A percentile compares a stretch with the other conserved stretches of the same genome.
Evolutionary conservation across 2,113 vertebrate genomes (phyloP).

Genomic region (Acrocephalus kingi): DNA sequence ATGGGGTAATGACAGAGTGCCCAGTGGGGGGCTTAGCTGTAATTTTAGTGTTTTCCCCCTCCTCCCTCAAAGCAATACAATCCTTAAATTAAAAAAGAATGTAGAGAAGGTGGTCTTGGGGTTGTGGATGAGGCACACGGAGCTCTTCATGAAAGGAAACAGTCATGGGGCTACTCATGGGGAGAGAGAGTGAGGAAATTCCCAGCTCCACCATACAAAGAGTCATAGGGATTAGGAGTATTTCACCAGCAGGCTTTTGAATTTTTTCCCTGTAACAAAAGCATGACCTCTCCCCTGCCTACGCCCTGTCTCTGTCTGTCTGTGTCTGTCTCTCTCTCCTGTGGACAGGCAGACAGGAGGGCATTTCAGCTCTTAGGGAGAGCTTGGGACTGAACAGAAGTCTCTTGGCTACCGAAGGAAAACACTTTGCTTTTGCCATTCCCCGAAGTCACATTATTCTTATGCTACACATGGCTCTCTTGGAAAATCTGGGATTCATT

Average conservation of each 20-base stretch:
- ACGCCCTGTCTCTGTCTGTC: not conserved
- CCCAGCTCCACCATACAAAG: not conserved
- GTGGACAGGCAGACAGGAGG: conserved; percentile 3
- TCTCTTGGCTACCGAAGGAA: not conserved
- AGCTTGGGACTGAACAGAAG: not conserved
- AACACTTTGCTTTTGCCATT: conserved; percentile 12
- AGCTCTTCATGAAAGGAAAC: not conserved
- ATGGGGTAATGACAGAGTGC: not conserved
- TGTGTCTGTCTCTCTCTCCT: not conserved
- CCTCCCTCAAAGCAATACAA: not conserved
- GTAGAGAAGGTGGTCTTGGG: not conserved
- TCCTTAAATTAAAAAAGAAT: not conserved
- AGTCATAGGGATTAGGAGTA: not conserved
- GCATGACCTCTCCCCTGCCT: not conserved
- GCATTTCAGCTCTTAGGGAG: not conserved
- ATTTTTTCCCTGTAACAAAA: not conserved
- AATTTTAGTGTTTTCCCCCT: not conserved
- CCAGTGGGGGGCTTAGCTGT: not conserved
- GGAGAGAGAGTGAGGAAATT: not conserved
- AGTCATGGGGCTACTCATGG: not conserved
- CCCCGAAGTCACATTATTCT: conserved; percentile 4
- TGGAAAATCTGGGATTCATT: conserved; percentile 50
- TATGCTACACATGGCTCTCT: not conserved
- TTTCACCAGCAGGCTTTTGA: not conserved
- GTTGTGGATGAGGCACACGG: not conserved